Percentiles rank a stretch among this genome's conserved stretches.
Evolutionary conservation across 2,797 vertebrate species (phyloP).

Genomic region (Buceros bicornis): DNA sequence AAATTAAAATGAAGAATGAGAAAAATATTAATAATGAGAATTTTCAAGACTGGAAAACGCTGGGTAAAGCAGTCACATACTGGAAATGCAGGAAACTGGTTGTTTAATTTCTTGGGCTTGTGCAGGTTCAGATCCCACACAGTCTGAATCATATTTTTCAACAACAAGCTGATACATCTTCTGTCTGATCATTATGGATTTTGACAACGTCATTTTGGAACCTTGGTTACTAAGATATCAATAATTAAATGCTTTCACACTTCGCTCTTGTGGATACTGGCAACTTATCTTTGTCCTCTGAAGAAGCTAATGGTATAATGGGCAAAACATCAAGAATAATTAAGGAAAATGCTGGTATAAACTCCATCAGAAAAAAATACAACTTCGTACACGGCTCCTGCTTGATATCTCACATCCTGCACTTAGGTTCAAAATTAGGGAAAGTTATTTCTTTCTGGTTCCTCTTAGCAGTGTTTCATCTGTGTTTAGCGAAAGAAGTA

Average conservation of each 20-base stretch:
- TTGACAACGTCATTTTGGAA: slow-evolving; percentile 78
- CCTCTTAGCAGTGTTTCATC: slow-evolving; percentile 42
- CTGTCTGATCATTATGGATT: slow-evolving; percentile 75
- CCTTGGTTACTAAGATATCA: slow-evolving; percentile 81
- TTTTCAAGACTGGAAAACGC: not conserved
- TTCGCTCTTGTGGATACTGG: slow-evolving; percentile 76
- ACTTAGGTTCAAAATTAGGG: slow-evolving; percentile 37
- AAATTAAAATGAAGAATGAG: slow-evolving; percentile 30
- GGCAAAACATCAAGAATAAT: slow-evolving; percentile 84
- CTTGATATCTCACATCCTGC: slow-evolving; percentile 29
- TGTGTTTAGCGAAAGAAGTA: slow-evolving; percentile 46
- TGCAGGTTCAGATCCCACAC: not conserved
- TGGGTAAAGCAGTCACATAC: not conserved
- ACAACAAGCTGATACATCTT: slow-evolving; percentile 63
- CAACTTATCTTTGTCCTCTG: slow-evolving; percentile 81
- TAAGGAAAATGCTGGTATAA: slow-evolving; percentile 73
- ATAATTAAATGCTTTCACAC: slow-evolving; percentile 84
- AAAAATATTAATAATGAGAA: slow-evolving; percentile 33
- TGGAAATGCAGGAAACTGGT: not conserved
- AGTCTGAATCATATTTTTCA: not conserved
- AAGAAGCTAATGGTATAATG: slow-evolving; percentile 81
- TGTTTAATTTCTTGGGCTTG: not conserved
- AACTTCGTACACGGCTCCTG: slow-evolving; percentile 21
- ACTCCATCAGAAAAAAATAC: slow-evolving; percentile 49
- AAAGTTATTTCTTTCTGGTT: slow-evolving; percentile 41